Conservation (phyloP, 2,888 invertebrate genomes). For the Mycalesis mineus region DNA sequence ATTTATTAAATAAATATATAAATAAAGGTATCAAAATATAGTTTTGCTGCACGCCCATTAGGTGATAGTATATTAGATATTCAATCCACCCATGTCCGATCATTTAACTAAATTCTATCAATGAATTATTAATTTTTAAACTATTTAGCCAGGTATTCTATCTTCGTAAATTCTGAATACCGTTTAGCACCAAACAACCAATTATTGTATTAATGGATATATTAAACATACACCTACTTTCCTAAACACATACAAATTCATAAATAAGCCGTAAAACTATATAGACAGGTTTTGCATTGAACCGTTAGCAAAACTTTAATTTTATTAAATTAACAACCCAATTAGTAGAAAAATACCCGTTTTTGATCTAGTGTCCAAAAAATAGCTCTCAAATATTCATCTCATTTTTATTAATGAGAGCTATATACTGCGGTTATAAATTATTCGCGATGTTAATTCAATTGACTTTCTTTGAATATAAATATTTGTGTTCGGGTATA, state of each 20-base stretch:
- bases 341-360: constrained; percentile 6
- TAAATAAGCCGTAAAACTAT: neutral
- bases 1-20: no score
- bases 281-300: neutral
- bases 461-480: constrained; percentile 3
- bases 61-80: no score
- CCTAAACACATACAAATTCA: no score
- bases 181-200: no score
- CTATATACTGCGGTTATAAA: neutral
- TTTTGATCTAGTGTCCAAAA: neutral
- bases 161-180: no score
- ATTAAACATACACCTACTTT: neutral
- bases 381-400: neutral
- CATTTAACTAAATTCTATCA: no score
- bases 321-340: constrained; percentile 5
- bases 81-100: no score
- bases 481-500: neutral
- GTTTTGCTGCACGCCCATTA: no score
- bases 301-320: constrained; percentile 1
- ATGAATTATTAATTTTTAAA: no score
- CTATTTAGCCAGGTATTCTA: no score
- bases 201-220: no score
- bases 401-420: neutral
- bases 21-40: no score
- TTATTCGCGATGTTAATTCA: neutral